Conservation (phyloP, 2,797 vertebrate species). For the Sebastiscus albofasciatus region DNA sequence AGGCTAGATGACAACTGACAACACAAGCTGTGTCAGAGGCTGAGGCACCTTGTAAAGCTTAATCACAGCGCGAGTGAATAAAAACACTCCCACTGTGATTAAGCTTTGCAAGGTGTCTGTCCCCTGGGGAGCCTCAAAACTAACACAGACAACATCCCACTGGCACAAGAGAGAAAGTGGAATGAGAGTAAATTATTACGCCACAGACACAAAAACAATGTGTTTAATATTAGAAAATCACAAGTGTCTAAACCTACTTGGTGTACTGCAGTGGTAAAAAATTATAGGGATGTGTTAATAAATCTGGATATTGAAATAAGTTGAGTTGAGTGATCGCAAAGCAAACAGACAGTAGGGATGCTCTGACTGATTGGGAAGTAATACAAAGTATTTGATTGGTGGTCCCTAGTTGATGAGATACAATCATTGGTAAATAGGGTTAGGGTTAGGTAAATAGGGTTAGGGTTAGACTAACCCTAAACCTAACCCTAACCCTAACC, state of each 20-base stretch:
- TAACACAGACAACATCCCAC: background rate
- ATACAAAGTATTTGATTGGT: background rate
- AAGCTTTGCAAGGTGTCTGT: constrained; percentile 29
- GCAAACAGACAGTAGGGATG: background rate
- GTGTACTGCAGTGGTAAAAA: background rate
- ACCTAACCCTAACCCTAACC: no score
- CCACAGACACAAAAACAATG: background rate
- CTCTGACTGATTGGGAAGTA: background rate
- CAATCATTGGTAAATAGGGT: no score
- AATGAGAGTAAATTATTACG: background rate
- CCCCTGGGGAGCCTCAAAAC: constrained; percentile 8
- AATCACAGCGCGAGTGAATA: constrained; percentile 44
- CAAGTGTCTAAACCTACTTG: background rate
- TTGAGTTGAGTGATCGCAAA: background rate
- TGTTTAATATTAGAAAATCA: background rate
- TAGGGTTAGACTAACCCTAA: no score
- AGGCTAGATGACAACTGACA: constrained; percentile 52
- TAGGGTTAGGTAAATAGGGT: no score
- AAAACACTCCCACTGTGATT: constrained; percentile 40
- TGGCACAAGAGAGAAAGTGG: background rate
- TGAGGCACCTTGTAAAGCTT: constrained; percentile 36
- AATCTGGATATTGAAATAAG: background rate
- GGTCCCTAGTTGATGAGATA: background rate
- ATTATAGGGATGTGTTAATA: background rate
- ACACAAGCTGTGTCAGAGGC: constrained; percentile 49